A percentile compares a stretch with the other conserved stretches of the same genome.
These are phyloP conservation scores for Prionailurus viverrinus DNA, from an alignment of 2,113 vertebrate genomes.

Conservation along the genomic window DNA sequence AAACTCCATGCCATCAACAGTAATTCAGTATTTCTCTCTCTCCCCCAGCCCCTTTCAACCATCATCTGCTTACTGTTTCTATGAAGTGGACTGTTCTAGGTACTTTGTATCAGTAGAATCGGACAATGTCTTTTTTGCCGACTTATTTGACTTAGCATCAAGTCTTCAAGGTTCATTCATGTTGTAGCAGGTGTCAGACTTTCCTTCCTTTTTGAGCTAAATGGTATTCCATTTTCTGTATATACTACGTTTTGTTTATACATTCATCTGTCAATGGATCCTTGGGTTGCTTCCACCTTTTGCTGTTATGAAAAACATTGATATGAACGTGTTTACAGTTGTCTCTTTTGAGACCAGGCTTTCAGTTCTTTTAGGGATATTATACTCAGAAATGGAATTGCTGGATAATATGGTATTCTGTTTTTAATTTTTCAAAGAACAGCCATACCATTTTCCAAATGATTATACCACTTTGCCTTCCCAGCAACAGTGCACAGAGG, in stretches of 20 bases:
- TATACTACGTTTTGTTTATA: background rate
- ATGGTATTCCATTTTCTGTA: background rate
- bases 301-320: background rate
- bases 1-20: background rate
- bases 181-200: background rate
- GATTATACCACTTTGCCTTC: background rate
- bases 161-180: background rate
- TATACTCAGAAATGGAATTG: background rate
- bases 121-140: background rate
- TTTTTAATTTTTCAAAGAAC: conserved; percentile 33
- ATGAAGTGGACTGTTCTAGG: background rate
- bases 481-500: background rate
- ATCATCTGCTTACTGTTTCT: background rate
- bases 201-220: background rate
- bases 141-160: background rate
- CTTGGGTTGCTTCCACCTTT: background rate
- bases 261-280: background rate
- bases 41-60: background rate
- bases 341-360: background rate
- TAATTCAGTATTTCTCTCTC: background rate
- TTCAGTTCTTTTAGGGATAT: background rate
- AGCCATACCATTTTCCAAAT: background rate
- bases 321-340: background rate
- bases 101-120: background rate
- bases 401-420: background rate